Evolutionary conservation across 2,888 invertebrate genomes (phyloP).

Genomic region (Dysmachus trigonus): DNA sequence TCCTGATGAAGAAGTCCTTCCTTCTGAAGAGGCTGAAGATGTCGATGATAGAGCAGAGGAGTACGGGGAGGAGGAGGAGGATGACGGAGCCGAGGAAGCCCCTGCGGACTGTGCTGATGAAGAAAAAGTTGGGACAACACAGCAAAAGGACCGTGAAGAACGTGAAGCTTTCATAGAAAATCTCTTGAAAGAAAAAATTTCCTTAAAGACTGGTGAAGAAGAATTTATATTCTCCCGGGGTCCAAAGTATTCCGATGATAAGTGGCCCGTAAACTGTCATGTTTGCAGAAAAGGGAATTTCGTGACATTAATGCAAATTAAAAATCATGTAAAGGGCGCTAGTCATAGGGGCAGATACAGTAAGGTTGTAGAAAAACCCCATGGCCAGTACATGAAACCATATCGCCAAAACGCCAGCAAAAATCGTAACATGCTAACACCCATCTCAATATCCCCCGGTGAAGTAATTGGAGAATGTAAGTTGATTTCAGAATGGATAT

Average conservation of each 20-base stretch:
- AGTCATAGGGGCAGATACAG: background rate
- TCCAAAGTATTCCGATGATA: conserved; percentile 47
- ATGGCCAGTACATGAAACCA: conserved; percentile 36
- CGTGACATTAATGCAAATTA: conserved; percentile 31
- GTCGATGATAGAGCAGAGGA: background rate
- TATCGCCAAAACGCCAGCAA: conserved; percentile 31
- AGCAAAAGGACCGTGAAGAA: background rate
- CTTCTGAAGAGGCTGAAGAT: background rate
- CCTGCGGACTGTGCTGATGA: background rate
- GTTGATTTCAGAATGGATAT: background rate
- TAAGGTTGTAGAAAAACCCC: background rate
- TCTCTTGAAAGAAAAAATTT: conserved; percentile 31
- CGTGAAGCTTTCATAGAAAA: conserved; percentile 40
- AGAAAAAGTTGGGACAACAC: too few relatives aligned
- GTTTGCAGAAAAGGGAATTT: conserved; percentile 45
- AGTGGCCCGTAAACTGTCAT: conserved; percentile 49
- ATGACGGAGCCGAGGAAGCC: background rate
- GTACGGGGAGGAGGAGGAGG: background rate
- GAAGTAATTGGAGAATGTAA: conserved; percentile 48
- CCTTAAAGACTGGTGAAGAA: conserved; percentile 42
- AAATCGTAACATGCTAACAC: background rate
- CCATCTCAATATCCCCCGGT: conserved; percentile 47
- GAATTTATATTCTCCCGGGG: conserved; percentile 44
- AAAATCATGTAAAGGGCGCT: conserved; percentile 35
- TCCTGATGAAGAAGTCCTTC: background rate